Evolutionary conservation across 2,113 vertebrate species (phyloP), one percentile per base, ranked within the genome.

Genomic region (Nymphicus hollandicus): DNA sequence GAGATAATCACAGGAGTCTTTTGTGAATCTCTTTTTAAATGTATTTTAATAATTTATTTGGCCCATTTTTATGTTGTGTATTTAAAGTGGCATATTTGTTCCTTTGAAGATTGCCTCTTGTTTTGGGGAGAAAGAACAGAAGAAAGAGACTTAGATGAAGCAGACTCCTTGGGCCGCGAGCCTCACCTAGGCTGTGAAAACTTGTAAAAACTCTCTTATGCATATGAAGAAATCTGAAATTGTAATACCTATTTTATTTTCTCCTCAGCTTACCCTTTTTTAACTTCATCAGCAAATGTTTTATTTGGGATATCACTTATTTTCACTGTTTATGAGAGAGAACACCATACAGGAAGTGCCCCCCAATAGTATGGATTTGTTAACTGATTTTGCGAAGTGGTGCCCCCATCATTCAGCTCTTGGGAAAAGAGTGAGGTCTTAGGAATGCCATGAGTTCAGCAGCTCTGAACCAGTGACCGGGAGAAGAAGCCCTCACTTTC

Each of bases 11-110:
- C 56, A 41, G 31, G 37, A 43, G 65, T 91, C 37, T 92, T 95
- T 72, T 77, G 23, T 35, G 23, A 84, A 95, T 93, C 65, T 17
- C 86, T 91, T 97, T 97, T 96, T 95, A 43, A 93, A 93, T 63
- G 68, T 89, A 93, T 96, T 97, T 98, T 95, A 97, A 98, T 97
- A 96, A 98, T 98, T 97, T 97, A 97, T 98, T 97, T 96, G 95
- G 97, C 97, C 95, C 96, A 94, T 95, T 97, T 98, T 96, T 97
- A 84, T 93, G 91, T 91, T 96, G 65, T 85, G 74, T 93, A 92
- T 96, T 98, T 97, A 93, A 97, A 96, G 95, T 94, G 89, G 96
- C 89, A 89, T 82, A 96, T 96, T 97, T 97, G 97, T 96, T 97
- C 88, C 96, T 98, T 97, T 97, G 96, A 98, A 97, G 96, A 96